These are phyloP conservation scores for Deilephila porcellus DNA, from an alignment of 2,888 invertebrate species.

Conservation along the genomic window DNA sequence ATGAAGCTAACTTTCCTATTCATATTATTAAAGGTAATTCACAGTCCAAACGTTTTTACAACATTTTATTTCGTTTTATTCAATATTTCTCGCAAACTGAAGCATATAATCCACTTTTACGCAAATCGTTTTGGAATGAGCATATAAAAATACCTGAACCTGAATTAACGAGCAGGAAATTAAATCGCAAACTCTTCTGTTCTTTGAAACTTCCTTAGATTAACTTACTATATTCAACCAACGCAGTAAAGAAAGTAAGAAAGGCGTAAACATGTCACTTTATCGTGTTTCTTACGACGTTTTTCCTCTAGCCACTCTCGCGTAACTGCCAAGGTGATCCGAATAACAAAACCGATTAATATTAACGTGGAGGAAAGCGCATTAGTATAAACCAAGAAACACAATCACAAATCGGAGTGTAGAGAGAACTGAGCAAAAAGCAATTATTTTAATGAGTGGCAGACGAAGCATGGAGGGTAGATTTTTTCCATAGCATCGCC, in stretches of 20 bases:
- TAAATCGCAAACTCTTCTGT: neutral
- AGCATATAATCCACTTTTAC: neutral
- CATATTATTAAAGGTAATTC: too few relatives aligned
- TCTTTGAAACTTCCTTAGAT: too few relatives aligned
- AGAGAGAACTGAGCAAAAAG: conserved; percentile 62
- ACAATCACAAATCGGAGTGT: conserved; percentile 42
- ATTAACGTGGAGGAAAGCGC: conserved; percentile 16
- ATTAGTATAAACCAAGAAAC: conserved; percentile 30
- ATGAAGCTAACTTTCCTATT: too few relatives aligned
- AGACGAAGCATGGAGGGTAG: conserved; percentile 69
- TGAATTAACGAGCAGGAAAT: conserved; percentile 1
- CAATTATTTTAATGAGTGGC: conserved; percentile 75
- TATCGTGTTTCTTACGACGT: neutral
- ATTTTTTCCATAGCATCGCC: conserved; percentile 71
- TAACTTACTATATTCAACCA: too few relatives aligned
- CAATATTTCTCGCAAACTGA: too few relatives aligned
- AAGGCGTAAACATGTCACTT: neutral
- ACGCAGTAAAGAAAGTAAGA: neutral
- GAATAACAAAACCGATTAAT: conserved; percentile 16
- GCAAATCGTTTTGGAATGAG: neutral
- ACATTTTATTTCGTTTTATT: too few relatives aligned
- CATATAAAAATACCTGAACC: neutral
- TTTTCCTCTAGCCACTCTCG: too few relatives aligned
- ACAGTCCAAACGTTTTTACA: too few relatives aligned
- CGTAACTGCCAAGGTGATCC: neutral